phyloP scores from a whole-genome alignment of 2,113 vertebrate species.

The Pangasianodon gigas region DNA sequence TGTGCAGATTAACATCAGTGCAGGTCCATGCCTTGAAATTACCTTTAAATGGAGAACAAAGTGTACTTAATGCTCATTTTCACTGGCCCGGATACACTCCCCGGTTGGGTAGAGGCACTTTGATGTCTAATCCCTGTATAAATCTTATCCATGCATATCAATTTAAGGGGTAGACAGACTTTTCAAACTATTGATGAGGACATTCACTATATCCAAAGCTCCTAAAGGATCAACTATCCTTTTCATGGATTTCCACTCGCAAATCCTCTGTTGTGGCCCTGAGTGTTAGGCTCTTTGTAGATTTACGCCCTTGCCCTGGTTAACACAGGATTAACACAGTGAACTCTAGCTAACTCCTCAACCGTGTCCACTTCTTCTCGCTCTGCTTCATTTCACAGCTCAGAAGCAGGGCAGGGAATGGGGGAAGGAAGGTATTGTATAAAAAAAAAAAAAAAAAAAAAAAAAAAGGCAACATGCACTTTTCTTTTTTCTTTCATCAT shows the following conservation, averaged over 20 bases:
- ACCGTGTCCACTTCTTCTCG: slow-evolving; percentile 41
- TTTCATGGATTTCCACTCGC: slow-evolving; percentile 14
- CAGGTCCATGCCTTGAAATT: slow-evolving; percentile 36
- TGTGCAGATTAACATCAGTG: slow-evolving; percentile 19
- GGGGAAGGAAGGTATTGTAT: background rate
- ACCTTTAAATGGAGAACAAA: slow-evolving; percentile 44
- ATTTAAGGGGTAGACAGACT: no score
- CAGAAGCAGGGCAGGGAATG: background rate
- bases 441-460: background rate
- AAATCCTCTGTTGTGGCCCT: slow-evolving; percentile 13
- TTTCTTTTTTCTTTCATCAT: slow-evolving; percentile 28
- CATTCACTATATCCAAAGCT: slow-evolving; percentile 14
- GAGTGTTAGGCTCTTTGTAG: slow-evolving; percentile 54
- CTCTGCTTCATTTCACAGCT: slow-evolving; percentile 49
- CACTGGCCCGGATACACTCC: background rate
- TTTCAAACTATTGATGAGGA: background rate
- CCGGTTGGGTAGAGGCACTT: background rate
- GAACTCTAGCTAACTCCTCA: slow-evolving; percentile 55
- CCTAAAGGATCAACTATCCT: slow-evolving; percentile 32
- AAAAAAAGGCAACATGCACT: slow-evolving; percentile 1
- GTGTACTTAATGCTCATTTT: slow-evolving; percentile 28
- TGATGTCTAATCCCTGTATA: slow-evolving; percentile 22
- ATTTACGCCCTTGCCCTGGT: slow-evolving; percentile 49
- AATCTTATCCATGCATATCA: background rate
- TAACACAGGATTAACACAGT: slow-evolving; percentile 58